These are phyloP conservation scores for Xylocopa sonorina DNA, from an alignment of 1,140 invertebrate species.

Conservation along the genomic window DNA sequence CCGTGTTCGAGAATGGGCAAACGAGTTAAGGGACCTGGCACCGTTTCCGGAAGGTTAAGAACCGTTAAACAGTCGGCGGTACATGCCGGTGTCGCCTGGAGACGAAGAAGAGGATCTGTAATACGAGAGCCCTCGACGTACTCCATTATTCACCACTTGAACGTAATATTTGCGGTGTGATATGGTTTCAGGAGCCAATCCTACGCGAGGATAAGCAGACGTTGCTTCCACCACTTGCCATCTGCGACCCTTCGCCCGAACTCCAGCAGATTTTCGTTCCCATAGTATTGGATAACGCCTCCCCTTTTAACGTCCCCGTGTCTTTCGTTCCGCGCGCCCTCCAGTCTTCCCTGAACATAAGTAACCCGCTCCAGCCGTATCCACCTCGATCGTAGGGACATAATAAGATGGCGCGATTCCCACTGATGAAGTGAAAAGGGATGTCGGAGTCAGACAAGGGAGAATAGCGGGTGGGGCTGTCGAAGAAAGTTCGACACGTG, in stretches of 20 bases:
- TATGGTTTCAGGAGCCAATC: constrained; percentile 42
- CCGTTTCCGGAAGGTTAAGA: constrained; percentile 10
- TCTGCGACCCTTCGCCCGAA: background rate
- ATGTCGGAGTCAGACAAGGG: background rate
- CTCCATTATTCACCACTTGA: constrained; percentile 53
- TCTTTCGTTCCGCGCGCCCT: background rate
- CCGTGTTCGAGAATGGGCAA: background rate
- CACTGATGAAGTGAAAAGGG: constrained; percentile 8
- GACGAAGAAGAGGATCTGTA: constrained; percentile 31
- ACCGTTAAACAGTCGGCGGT: constrained; percentile 44
- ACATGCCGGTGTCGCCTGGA: constrained; percentile 20
- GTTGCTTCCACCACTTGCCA: constrained; percentile 25
- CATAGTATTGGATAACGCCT: constrained; percentile 17
- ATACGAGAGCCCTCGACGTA: constrained; percentile 31
- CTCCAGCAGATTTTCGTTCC: constrained; percentile 40
- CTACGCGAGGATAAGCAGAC: constrained; percentile 31
- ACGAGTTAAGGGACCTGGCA: constrained; percentile 25
- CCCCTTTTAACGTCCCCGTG: constrained; percentile 3
- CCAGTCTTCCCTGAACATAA: background rate
- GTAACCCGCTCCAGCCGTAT: background rate
- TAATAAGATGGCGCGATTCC: constrained; percentile 26
- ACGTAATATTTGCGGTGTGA: constrained; percentile 57
- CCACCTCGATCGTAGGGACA: too few relatives aligned
- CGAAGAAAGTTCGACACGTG: too few relatives aligned
- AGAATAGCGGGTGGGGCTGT: too few relatives aligned